Percentiles rank a stretch among this genome's conserved stretches.
Evolutionary conservation across 2,888 invertebrate species (phyloP).

Genomic region (Metacarcinus magister): DNA sequence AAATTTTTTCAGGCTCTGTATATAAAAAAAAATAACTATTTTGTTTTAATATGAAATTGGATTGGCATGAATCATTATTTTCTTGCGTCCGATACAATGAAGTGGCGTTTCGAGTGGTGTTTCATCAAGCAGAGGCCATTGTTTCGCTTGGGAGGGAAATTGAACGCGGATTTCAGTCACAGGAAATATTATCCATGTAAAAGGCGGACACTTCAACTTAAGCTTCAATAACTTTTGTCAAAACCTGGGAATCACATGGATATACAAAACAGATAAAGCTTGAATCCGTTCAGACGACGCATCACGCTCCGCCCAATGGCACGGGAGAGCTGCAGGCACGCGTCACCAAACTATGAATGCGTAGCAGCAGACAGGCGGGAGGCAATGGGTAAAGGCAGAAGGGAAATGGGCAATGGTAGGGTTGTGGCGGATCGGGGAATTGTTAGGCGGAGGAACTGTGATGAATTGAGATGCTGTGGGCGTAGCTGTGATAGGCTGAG

Average conservation of each 20-base stretch:
- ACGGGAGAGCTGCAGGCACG: background rate
- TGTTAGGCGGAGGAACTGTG: background rate
- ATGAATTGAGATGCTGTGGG: background rate
- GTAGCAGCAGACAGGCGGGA: no score
- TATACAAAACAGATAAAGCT: background rate
- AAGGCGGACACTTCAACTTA: background rate
- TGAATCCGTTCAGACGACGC: background rate
- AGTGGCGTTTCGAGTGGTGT: background rate
- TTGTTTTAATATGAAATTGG: conserved; percentile 19
- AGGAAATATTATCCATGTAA: background rate
- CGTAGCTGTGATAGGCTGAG: background rate
- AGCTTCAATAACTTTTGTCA: background rate
- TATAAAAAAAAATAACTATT: background rate
- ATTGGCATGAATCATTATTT: background rate
- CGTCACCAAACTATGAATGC: background rate
- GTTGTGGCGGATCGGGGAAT: background rate
- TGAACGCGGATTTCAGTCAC: background rate
- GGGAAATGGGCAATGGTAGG: background rate
- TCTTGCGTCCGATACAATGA: background rate
- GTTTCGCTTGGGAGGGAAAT: background rate
- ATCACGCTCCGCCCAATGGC: no score
- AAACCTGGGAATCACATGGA: background rate
- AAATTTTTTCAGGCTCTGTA: background rate
- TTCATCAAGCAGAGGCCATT: background rate
- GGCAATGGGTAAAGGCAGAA: no score